These are phyloP conservation scores for Lissonota sp. DNA, from an alignment of 2,888 invertebrate genomes.

Conservation along the genomic window DNA sequence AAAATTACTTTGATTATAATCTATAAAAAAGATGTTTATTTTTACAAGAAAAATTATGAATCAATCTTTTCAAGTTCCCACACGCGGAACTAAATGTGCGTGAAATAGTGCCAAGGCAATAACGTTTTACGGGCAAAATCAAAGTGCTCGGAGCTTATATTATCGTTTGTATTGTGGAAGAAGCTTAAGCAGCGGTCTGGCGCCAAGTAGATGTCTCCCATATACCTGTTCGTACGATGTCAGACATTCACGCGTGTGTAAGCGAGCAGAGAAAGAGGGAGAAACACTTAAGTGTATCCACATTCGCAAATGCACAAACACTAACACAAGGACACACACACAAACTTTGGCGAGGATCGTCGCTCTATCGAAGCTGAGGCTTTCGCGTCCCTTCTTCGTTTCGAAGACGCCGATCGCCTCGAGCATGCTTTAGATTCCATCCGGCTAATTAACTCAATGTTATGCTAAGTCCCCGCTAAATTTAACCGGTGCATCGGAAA, in stretches of 20 bases:
- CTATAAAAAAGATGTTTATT: too few relatives aligned
- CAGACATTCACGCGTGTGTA: conserved; percentile 35
- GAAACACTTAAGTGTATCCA: not conserved
- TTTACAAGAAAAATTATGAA: too few relatives aligned
- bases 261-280: conserved; percentile 8
- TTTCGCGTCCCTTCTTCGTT: conserved; percentile 42
- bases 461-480: conserved; percentile 81
- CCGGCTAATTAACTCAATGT: conserved; percentile 82
- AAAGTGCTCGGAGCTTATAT: conserved; percentile 33
- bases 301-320: conserved; percentile 61
- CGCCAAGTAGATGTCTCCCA: conserved; percentile 79
- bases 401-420: conserved; percentile 48
- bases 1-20: too few relatives aligned
- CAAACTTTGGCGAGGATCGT: conserved; percentile 44
- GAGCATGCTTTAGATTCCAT: conserved; percentile 80
- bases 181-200: conserved; percentile 77
- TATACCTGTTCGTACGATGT: conserved; percentile 68
- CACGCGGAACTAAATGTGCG: conserved; percentile 6
- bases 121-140: conserved; percentile 17
- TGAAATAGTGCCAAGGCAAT: conserved; percentile 19
- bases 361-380: conserved; percentile 24
- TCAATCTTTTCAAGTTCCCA: not conserved
- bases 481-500: conserved; percentile 72
- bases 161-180: conserved; percentile 30
- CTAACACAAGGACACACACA: conserved; percentile 46